Evolutionary conservation across 2,888 invertebrate species (phyloP).

Genomic region (Himalopsyche japonica): DNA sequence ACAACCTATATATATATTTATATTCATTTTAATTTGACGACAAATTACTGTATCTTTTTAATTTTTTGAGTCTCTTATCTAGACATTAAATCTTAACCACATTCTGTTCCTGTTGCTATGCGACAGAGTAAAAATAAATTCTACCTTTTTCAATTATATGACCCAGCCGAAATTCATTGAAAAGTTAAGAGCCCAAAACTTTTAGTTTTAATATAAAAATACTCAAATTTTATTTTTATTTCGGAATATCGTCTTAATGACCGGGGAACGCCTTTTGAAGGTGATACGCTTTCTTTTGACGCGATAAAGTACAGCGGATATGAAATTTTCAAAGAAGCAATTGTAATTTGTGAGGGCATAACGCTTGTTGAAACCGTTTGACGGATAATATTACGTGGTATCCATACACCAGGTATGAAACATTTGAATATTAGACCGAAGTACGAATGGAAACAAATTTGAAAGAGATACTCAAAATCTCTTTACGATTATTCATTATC

Average conservation of each 20-base stretch:
- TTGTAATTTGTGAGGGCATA: slow-evolving; percentile 3
- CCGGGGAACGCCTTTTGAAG: slow-evolving; percentile 4
- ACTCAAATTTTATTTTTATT: not conserved
- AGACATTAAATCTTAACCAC: no score
- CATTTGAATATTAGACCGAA: no score
- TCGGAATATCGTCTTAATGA: not conserved
- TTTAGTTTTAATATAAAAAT: not conserved
- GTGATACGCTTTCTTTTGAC: slow-evolving; percentile 4
- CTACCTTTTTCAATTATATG: not conserved
- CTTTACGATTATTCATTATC: no score
- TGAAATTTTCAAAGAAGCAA: slow-evolving; percentile 15
- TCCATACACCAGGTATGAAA: not conserved
- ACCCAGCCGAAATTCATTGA: not conserved
- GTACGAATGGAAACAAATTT: no score
- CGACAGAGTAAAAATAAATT: not conserved
- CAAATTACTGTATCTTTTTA: no score
- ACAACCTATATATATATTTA: no score
- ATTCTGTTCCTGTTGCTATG: no score
- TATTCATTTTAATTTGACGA: no score
- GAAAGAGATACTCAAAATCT: no score
- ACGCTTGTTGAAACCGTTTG: not conserved
- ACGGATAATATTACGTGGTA: not conserved
- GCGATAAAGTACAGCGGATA: slow-evolving; percentile 7
- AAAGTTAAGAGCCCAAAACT: not conserved
- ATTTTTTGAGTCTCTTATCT: no score